Percentiles rank a stretch among this genome's conserved stretches.
Conservation (phyloP, 2,888 invertebrate species). For the Cryptosula pallasiana region DNA sequence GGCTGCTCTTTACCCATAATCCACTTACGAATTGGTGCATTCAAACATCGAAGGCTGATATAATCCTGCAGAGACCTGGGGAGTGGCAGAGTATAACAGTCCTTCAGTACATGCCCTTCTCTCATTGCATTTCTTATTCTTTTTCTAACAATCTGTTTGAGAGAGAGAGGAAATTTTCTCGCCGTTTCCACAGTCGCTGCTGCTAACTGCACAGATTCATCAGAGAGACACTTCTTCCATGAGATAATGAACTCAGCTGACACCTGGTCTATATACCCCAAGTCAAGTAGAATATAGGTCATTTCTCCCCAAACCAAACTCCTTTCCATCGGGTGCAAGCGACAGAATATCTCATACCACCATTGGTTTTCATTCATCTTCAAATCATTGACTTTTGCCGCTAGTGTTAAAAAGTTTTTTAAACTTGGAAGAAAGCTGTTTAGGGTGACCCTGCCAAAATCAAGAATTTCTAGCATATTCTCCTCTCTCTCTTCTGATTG, state of each 20-base stretch:
- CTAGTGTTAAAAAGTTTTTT: not conserved
- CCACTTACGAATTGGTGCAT: not conserved
- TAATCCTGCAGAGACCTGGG: not conserved
- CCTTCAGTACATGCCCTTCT: not conserved
- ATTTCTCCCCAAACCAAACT: not conserved
- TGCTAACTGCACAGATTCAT: not conserved
- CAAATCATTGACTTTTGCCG: not conserved
- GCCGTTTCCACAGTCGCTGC: not conserved
- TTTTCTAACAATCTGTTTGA: not conserved
- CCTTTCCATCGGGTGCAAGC: not conserved
- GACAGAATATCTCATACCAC: not conserved
- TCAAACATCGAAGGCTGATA: not conserved
- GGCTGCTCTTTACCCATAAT: not conserved
- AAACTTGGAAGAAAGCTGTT: not conserved
- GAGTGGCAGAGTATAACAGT: not conserved
- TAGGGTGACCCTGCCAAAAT: not conserved
- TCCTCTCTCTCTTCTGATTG: not conserved
- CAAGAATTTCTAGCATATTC: not conserved
- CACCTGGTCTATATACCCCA: not conserved
- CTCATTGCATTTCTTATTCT: not conserved
- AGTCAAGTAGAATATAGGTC: not conserved
- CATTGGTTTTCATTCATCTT: not conserved
- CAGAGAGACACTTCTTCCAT: not conserved
- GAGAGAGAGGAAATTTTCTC: not conserved
- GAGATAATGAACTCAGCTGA: not conserved